Evolutionary conservation across 2,888 invertebrate species (phyloP), one percentile per base, ranked within the genome.

Genomic region (Clanis bilineata): DNA sequence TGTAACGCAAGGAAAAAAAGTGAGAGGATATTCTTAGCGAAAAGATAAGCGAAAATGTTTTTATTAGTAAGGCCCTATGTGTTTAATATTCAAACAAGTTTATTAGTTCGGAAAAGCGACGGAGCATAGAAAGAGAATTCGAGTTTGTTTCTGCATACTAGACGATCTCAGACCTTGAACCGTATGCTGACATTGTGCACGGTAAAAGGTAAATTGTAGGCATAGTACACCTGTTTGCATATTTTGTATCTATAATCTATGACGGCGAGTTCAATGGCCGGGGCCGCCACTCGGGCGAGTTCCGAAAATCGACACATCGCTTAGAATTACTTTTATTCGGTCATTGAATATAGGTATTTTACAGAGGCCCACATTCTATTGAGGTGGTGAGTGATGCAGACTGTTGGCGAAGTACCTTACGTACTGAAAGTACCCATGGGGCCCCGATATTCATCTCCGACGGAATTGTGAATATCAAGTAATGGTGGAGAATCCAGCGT

Each of bases 211-310:
- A 57, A 51, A 18, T 51, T 28, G 51, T 51, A 51, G 51, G 51
- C 32, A 51, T 18, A 45, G 23, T 32, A 51, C 51, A 51, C 62
- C 60, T 60, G 67, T 74, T 72, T 65, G 67, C 67, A 67, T 68
- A 65, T 69, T 73, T 71, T 72, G 67, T 64, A 68, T 67, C 59
- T 68, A 60, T 81, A 77, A 62, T 83, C 78, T 83, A 67, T 84
- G 85, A 18, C 65, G 61, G 23, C 54, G 65, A 68, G 84, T 78
- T 84, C 81, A 79, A 65, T 70, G 83, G 61, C 80, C 82, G 85
- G 85, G 86, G 85, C 86, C 80, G 68, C 76, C 63, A 69, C 72
- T 72, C 70, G 61, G 59, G 66, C 63, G 77, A 79, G 77, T 72
- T 76, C 71, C 72, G 67, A 72, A 72, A 69, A 57, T 58, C 60